These are phyloP conservation scores for Oceanodroma tethys DNA, from an alignment of 2,113 vertebrate species.

Conservation along the genomic window DNA sequence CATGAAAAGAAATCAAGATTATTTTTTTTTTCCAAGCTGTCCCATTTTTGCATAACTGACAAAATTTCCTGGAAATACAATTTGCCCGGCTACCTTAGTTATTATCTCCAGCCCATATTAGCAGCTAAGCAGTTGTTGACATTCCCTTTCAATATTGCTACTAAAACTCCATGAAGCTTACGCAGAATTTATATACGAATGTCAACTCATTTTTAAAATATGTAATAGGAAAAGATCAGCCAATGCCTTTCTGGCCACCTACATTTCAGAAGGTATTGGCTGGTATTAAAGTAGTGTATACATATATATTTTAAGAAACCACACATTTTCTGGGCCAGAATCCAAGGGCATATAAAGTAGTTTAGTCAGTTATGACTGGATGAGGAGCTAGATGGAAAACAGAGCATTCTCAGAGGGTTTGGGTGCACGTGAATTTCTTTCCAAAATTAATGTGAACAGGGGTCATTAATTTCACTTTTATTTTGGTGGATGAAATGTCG, in stretches of 20 bases:
- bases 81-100: neutral
- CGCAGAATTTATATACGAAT: conserved; percentile 1
- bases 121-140: conserved; percentile 9
- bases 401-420: conserved; percentile 24
- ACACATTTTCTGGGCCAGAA: conserved; percentile 54
- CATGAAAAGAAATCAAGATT: neutral
- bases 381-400: conserved; percentile 33
- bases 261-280: conserved; percentile 33
- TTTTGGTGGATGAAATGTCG: neutral
- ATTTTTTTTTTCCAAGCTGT: neutral
- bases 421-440: neutral
- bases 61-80: conserved; percentile 14
- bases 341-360: conserved; percentile 44
- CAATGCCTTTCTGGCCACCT: conserved; percentile 47
- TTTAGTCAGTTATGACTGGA: conserved; percentile 17
- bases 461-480: conserved; percentile 16
- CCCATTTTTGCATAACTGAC: neutral
- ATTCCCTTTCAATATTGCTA: conserved; percentile 22
- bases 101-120: conserved; percentile 18
- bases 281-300: conserved; percentile 31
- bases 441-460: neutral
- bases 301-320: conserved; percentile 49
- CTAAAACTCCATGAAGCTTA: neutral
- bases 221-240: conserved; percentile 22
- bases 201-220: conserved; percentile 43